Conservation (phyloP, 2,888 invertebrate species). For the Pristionchus fissidentatus region DNA sequence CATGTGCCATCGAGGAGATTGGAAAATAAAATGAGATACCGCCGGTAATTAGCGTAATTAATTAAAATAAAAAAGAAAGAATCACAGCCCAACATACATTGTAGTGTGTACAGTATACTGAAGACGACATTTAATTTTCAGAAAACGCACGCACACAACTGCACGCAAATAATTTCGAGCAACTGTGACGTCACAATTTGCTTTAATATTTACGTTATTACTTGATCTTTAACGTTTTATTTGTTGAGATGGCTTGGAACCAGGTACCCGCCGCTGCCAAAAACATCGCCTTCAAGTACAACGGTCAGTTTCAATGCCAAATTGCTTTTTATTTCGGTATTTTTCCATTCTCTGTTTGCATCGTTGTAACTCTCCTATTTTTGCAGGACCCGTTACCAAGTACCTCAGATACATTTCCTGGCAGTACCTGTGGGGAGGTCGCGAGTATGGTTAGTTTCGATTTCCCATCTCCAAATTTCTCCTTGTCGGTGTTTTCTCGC, state of each 20-base stretch:
- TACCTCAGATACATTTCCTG: constrained; percentile 68
- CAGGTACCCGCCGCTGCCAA: constrained; percentile 60
- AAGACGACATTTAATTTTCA: background rate
- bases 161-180: constrained; percentile 16
- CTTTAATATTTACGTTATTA: background rate
- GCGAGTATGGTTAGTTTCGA: constrained; percentile 62
- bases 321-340: background rate
- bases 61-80: background rate
- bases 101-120: background rate
- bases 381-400: constrained; percentile 57
- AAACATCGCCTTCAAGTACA: constrained; percentile 65
- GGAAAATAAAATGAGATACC: too few species aligned
- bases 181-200: background rate
- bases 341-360: background rate
- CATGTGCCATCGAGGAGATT: too few species aligned
- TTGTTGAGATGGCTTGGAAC: constrained; percentile 53
- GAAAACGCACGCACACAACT: constrained; percentile 13
- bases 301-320: constrained; percentile 56
- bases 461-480: background rate
- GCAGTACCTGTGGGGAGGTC: constrained; percentile 72
- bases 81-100: background rate
- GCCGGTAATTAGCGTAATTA: constrained; percentile 1
- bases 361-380: constrained; percentile 41
- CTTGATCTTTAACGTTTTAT: background rate
- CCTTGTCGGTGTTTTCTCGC: background rate